phyloP scores from a whole-genome alignment of 2,113 vertebrate genomes.

The Albula glossodonta region DNA sequence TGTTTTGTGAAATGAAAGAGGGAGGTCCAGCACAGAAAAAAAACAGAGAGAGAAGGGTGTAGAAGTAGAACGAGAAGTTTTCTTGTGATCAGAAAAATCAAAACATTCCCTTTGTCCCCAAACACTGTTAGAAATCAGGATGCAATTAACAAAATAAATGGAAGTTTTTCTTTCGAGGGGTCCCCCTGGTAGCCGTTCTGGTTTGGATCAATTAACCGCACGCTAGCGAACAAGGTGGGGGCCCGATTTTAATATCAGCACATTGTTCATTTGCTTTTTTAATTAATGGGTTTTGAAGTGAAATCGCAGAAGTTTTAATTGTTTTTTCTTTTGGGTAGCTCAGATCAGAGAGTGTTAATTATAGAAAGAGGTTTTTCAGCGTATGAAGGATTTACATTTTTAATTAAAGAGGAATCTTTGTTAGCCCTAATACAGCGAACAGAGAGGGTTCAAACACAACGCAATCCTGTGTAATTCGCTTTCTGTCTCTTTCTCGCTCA shows the following conservation, averaged over 20 bases:
- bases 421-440: not conserved
- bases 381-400: constrained; percentile 71
- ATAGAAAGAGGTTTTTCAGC: constrained; percentile 65
- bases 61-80: constrained; percentile 23
- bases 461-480: constrained; percentile 1
- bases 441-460: not conserved
- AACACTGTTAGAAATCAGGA: constrained; percentile 32
- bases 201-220: constrained; percentile 71
- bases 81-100: constrained; percentile 53
- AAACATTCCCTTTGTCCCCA: constrained; percentile 47
- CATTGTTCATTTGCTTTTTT: constrained; percentile 70
- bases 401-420: constrained; percentile 38
- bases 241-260: constrained; percentile 60
- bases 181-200: constrained; percentile 72
- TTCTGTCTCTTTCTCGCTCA: constrained; percentile 1
- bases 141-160: constrained; percentile 42
- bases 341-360: constrained; percentile 74
- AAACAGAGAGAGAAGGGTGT: not conserved
- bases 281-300: constrained; percentile 74
- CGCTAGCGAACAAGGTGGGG: constrained; percentile 69
- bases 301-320: constrained; percentile 74
- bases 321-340: constrained; percentile 55
- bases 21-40: not conserved
- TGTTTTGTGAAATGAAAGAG: not conserved
- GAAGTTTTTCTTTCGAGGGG: constrained; percentile 64